These are phyloP conservation scores for Drosophila paranaensis DNA, from an alignment of 2,888 invertebrate genomes.

Conservation along the genomic window DNA sequence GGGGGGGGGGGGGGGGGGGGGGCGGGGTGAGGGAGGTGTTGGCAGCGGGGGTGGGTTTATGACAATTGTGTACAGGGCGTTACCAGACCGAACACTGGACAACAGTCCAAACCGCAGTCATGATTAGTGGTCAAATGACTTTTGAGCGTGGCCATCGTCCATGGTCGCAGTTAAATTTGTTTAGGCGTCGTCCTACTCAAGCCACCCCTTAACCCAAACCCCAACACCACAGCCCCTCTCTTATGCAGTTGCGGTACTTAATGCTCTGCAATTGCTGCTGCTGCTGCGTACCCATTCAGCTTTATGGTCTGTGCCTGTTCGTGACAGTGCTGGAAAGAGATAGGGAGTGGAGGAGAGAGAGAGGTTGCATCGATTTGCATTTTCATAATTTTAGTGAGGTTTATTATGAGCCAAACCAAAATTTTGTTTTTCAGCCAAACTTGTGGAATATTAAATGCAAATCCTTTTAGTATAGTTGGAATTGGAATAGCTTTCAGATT, in stretches of 20 bases:
- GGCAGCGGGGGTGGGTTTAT: background rate
- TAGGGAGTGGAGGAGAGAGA: background rate
- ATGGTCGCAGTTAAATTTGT: conserved; percentile 21
- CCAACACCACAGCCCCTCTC: background rate
- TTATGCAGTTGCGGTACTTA: conserved; percentile 3
- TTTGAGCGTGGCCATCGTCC: conserved; percentile 44
- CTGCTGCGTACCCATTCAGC: background rate
- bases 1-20: background rate
- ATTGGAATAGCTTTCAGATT: background rate
- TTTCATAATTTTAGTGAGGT: conserved; percentile 19
- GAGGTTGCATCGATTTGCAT: conserved; percentile 20
- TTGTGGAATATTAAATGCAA: background rate
- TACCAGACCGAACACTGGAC: conserved; percentile 39
- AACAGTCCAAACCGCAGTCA: conserved; percentile 59
- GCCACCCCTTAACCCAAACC: background rate
- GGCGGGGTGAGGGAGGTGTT: background rate
- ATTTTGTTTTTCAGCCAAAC: background rate
- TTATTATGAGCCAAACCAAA: background rate
- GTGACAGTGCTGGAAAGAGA: conserved; percentile 8
- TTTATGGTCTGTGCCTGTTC: conserved; percentile 12
- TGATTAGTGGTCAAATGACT: conserved; percentile 78
- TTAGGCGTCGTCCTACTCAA: background rate
- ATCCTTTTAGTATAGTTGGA: background rate
- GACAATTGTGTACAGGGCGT: conserved; percentile 24
- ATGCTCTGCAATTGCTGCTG: conserved; percentile 7